Evolutionary conservation across 2,113 vertebrate genomes (phyloP).

Genomic region (Heterochromis multidens): DNA sequence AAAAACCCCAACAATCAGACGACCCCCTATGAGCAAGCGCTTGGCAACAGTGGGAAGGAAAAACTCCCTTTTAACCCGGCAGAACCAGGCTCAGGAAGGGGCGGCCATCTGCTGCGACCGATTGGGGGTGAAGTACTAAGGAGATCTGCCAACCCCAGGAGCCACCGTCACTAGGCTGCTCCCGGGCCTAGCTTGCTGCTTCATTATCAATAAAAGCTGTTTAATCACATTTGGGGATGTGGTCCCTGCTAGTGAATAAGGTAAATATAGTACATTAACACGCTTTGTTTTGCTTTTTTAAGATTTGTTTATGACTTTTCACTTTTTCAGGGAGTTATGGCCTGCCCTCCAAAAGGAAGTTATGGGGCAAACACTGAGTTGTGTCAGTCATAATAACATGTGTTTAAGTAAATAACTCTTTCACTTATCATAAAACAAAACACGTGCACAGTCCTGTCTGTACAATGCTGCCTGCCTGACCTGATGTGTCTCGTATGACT

Average conservation of each 20-base stretch:
- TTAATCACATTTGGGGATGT: background rate
- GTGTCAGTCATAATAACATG: background rate
- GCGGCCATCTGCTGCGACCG: too few species aligned
- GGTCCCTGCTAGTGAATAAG: background rate
- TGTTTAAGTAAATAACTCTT: background rate
- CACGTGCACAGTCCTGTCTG: background rate
- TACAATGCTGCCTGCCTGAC: background rate
- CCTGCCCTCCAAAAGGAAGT: background rate
- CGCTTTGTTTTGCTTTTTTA: background rate
- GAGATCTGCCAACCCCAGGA: background rate
- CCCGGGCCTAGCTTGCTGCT: background rate
- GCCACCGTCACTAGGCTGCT: too few species aligned
- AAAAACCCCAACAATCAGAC: too few species aligned
- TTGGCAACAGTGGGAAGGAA: too few species aligned
- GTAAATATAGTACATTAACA: background rate
- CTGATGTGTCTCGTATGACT: background rate
- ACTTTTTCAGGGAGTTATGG: background rate
- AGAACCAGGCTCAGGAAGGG: too few species aligned
- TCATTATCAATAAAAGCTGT: background rate
- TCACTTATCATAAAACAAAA: background rate
- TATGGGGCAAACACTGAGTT: background rate
- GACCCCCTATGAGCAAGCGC: too few species aligned
- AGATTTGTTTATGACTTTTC: background rate
- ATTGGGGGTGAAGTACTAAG: too few species aligned
- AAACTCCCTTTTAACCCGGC: too few species aligned